These are phyloP conservation scores for Callosobruchus maculatus DNA, from an alignment of 2,888 invertebrate species.

Conservation along the genomic window DNA sequence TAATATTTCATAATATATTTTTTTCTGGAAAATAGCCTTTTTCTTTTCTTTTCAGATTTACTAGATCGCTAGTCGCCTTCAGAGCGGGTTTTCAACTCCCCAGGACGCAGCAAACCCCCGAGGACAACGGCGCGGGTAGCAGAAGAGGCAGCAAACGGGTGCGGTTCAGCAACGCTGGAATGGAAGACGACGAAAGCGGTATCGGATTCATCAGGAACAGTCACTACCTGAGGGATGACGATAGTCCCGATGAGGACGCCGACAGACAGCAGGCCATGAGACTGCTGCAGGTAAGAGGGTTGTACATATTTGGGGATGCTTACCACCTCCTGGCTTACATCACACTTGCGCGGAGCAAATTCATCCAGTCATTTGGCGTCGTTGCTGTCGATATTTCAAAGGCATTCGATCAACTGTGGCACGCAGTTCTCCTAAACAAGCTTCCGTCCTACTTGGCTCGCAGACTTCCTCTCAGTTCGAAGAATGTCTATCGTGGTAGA, in stretches of 20 bases:
- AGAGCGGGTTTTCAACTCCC: not conserved
- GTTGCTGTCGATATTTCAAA: too few relatives aligned
- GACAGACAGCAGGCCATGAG: conserved; percentile 43
- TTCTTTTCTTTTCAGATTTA: not conserved
- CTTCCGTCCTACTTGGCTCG: too few relatives aligned
- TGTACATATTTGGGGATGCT: conserved; percentile 35
- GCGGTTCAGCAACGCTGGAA: not conserved
- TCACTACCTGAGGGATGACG: conserved; percentile 48
- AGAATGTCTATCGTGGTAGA: too few relatives aligned
- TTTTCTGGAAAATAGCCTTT: not conserved
- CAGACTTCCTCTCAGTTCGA: too few relatives aligned
- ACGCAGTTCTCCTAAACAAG: too few relatives aligned
- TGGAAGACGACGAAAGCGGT: conserved; percentile 46
- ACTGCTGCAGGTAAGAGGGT: conserved; percentile 42
- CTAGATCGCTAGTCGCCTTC: not conserved
- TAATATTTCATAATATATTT: too few relatives aligned
- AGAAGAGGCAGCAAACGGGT: not conserved
- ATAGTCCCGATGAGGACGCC: conserved; percentile 41
- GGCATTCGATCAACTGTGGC: too few relatives aligned
- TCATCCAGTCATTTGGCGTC: too few relatives aligned
- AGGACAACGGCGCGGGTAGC: not conserved
- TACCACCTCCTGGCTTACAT: too few relatives aligned
- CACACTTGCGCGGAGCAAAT: too few relatives aligned
- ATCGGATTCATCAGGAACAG: conserved; percentile 56
- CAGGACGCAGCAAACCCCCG: not conserved